Base-by-base conservation (phyloP, 1,140 invertebrate genomes). In the Metopolophium dirhodum region DNA sequence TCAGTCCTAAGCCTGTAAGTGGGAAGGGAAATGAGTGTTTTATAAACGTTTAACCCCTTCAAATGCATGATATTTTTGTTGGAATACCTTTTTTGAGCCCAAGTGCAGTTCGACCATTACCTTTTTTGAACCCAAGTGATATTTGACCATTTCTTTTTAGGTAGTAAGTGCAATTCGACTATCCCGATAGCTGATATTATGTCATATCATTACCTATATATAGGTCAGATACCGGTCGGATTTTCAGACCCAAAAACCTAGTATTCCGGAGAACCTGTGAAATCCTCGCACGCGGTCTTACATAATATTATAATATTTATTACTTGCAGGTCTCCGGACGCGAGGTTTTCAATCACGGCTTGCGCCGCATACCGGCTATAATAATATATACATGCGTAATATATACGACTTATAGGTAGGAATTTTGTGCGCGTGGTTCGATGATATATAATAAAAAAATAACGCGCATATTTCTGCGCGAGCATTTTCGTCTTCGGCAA, bases 361-460 rank as follows among this genome's bases (percentile, higher is more conserved):
- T 22, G 77, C 35, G 7, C 23, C 23, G 77, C 35, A 22, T 7
- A 4, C n/a, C 7, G 6, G 18, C 26, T 45, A 85, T 85, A 86
- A 45, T 41, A 41, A 41, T 41, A 41, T 45, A 85, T 45, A 18
- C 22, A 30, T 45, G 22, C 85, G 85, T 86, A 47, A n/a, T 14
- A 45, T 85, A 30, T 45, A 30, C 26, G 22, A 23, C 51, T 54
- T 54, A 30, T 14, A 30, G 23, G 26, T 47, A 45, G 11, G 23
- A 30, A 86, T 83, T 83, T 83, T 77, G 61, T 30, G 37, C 37
- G 37, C 20, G 41, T 26, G 37, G 26, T 47, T 45, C 26, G 37
- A 85, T 45, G 8, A 85, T 85, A 45, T 85, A 85, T 85, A 85
- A 85, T 41, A 86, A 45, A 45, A 87, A 87, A 87, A 87, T 87